These are phyloP conservation scores for Cheilosia grossa DNA, from an alignment of 2,888 invertebrate species.

Conservation along the genomic window DNA sequence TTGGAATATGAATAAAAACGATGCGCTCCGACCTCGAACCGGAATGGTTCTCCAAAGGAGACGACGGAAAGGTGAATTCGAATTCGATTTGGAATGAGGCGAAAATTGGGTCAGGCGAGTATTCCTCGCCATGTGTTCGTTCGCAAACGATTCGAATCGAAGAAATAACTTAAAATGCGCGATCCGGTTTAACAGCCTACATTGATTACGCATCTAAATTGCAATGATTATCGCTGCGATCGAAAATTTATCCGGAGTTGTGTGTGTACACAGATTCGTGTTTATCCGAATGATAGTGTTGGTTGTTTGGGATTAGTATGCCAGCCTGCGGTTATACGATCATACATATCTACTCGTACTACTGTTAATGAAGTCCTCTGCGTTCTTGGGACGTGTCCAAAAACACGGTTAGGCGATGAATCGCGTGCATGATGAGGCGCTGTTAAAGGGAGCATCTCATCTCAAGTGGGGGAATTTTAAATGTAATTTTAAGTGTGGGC, in stretches of 20 bases:
- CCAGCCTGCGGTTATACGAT: constrained; percentile 5
- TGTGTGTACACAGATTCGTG: neutral
- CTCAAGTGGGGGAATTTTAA: neutral
- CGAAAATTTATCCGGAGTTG: constrained; percentile 11
- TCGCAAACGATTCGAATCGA: neutral
- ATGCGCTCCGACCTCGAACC: neutral
- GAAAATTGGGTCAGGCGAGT: constrained; percentile 52
- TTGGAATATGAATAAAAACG: neutral
- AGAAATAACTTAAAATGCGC: constrained; percentile 23
- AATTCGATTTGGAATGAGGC: neutral
- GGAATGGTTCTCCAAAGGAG: constrained; percentile 54
- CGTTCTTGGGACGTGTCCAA: neutral
- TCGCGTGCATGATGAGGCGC: constrained; percentile 15
- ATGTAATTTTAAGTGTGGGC: constrained; percentile 36
- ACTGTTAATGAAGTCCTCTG: neutral
- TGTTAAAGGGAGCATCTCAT: constrained; percentile 20
- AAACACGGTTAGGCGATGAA: neutral
- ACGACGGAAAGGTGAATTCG: neutral
- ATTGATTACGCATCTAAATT: constrained; percentile 41
- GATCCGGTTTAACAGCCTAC: constrained; percentile 46
- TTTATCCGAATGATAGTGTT: neutral
- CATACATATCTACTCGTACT: neutral
- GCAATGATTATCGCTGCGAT: constrained; percentile 32
- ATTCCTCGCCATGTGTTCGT: constrained; percentile 19
- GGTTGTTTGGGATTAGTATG: neutral